These are phyloP conservation scores for Dufourea novaeangliae DNA, from an alignment of 1,140 invertebrate species.

Conservation along the genomic window DNA sequence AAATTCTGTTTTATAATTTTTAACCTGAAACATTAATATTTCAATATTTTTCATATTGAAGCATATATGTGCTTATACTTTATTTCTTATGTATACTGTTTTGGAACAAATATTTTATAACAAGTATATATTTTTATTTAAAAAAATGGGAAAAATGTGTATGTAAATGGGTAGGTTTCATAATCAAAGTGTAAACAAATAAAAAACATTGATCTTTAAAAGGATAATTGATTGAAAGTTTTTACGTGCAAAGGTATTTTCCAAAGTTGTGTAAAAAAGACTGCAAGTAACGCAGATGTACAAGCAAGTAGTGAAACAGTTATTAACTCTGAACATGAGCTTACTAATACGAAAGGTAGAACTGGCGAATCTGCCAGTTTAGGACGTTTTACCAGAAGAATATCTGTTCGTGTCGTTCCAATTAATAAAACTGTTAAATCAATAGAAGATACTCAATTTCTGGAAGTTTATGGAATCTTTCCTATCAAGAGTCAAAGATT, in stretches of 20 bases:
- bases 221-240: slow-evolving; percentile 14
- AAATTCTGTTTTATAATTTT: slow-evolving; percentile 37
- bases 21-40: slow-evolving; percentile 42
- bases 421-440: slow-evolving; percentile 58
- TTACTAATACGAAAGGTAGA: neutral
- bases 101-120: slow-evolving; percentile 14
- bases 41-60: slow-evolving; percentile 1
- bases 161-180: slow-evolving; percentile 64
- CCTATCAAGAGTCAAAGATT: slow-evolving; percentile 31
- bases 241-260: slow-evolving; percentile 50
- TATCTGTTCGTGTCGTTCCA: slow-evolving; percentile 73
- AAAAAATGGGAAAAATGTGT: slow-evolving; percentile 27
- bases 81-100: neutral
- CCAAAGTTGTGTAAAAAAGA: slow-evolving; percentile 59
- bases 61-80: slow-evolving; percentile 13
- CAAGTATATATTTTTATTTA: slow-evolving; percentile 20
- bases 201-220: neutral
- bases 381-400: slow-evolving; percentile 49
- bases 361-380: slow-evolving; percentile 27
- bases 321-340: slow-evolving; percentile 12
- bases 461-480: slow-evolving; percentile 71
- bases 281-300: slow-evolving; percentile 50
- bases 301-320: slow-evolving; percentile 21
- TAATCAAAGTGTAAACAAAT: slow-evolving; percentile 7
- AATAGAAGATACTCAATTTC: slow-evolving; percentile 66